Base-by-base conservation (phyloP, 2,888 invertebrate species). In the Nymphalis c-album region DNA sequence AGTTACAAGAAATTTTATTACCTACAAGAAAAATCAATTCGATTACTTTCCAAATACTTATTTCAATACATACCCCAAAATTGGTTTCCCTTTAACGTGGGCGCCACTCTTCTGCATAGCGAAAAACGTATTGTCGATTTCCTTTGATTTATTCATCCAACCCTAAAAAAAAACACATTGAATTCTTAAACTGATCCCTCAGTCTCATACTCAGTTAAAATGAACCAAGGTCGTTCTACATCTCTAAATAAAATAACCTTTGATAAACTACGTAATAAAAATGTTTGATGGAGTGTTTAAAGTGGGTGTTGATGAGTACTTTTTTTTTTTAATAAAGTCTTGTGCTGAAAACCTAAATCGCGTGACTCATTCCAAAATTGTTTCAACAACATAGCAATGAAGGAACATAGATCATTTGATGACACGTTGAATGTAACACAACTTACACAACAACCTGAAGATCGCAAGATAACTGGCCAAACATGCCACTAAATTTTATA, bases 71-170 rank as follows among this genome's bases (percentile, higher is more conserved):
- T 78, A 91, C 91, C 90, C 87, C 20, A 89, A 71, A 16, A 91
- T 78, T 1, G 89, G 88, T 74, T 90, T 90, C 22, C 93, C 93
- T 79, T 93, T 90, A 0, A 91, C 88, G 65, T 93, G 93, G 1
- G 92, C 88, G 0, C 91, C 86, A 63, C 90, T 88, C 69, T 87
- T 89, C 65, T 93, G 88, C 79, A 86, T 88, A 6, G 90, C 86
- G 79, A 95, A 95, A 83, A 95, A 95, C 0, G 91, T 86, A 60
- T 86, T 92, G 82, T 95, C 95, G 8, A 95, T 85, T 75, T 94
- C 91, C 7, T 79, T 90, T 0, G 93, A 92, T 65, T 90, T 88
- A 68, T 88, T 93, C 79, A 85, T 71, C 90, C 92, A 92, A 17
- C 90, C 92, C 93, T 93, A 78, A 1, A 58, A 31, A 18, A 55